Conservation (phyloP, 2,888 invertebrate species). For the Crocallis elinguaria region DNA sequence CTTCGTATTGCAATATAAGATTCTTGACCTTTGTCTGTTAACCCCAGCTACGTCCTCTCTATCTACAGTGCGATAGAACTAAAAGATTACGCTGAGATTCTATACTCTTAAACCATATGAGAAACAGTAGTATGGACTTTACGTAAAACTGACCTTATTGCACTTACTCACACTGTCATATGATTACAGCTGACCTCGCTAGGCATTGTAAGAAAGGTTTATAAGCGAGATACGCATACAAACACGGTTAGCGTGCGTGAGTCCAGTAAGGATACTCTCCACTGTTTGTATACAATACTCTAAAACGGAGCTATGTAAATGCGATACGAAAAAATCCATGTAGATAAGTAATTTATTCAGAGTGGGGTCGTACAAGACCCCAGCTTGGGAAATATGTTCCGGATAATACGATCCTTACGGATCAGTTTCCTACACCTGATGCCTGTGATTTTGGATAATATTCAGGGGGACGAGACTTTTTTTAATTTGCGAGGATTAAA, state of each 20-base stretch:
- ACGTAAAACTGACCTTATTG: not conserved
- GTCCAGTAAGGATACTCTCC: slow-evolving; percentile 4
- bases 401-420: slow-evolving; percentile 74
- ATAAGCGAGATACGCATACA: not conserved
- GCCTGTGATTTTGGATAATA: slow-evolving; percentile 54
- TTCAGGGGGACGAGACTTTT: slow-evolving; percentile 57
- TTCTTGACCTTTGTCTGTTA: slow-evolving; percentile 33
- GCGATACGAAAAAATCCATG: slow-evolving; percentile 54
- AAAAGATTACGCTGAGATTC: slow-evolving; percentile 25
- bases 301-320: slow-evolving; percentile 52
- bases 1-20: slow-evolving; percentile 26
- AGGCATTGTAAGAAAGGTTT: not conserved
- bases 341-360: slow-evolving; percentile 76
- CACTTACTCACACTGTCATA: not conserved
- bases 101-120: slow-evolving; percentile 14
- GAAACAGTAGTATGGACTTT: slow-evolving; percentile 9
- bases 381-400: slow-evolving; percentile 71
- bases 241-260: not conserved
- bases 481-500: slow-evolving; percentile 52
- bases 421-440: slow-evolving; percentile 80
- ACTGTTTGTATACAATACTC: slow-evolving; percentile 29
- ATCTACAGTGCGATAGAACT: slow-evolving; percentile 32
- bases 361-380: slow-evolving; percentile 68
- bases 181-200: not conserved
- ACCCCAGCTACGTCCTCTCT: slow-evolving; percentile 28